Conservation (phyloP, 2,888 invertebrate genomes). For the Acleris emargana region DNA sequence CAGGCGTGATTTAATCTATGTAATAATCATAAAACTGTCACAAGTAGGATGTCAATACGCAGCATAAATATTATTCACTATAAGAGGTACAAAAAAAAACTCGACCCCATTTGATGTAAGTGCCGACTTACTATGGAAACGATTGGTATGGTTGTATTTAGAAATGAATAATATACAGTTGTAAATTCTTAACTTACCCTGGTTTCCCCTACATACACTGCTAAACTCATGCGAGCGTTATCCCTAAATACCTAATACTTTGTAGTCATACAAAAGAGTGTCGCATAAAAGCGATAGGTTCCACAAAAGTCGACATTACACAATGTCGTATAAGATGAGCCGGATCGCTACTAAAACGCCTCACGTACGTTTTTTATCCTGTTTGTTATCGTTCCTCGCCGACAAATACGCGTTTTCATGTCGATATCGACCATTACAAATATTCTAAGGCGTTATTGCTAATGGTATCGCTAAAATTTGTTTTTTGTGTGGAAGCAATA, state of each 20-base stretch:
- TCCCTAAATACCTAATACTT: constrained; percentile 7
- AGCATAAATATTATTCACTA: no score
- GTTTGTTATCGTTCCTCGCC: constrained; percentile 27
- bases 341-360: constrained; percentile 9
- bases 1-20: no score
- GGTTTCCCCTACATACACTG: no score
- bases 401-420: constrained; percentile 26
- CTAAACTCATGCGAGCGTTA: neutral
- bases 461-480: neutral
- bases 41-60: no score
- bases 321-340: neutral
- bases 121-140: no score
- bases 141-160: no score
- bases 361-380: constrained; percentile 35
- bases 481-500: neutral
- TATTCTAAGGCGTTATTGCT: constrained; percentile 26
- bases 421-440: constrained; percentile 20
- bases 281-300: constrained; percentile 23
- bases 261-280: constrained; percentile 1
- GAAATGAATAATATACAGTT: no score
- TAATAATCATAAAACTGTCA: no score
- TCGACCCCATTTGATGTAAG: no score
- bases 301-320: constrained; percentile 5
- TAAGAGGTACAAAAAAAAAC: no score
- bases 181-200: no score